These are phyloP conservation scores for Catharus fuscescens DNA, from an alignment of 2,113 vertebrate genomes.

Conservation along the genomic window DNA sequence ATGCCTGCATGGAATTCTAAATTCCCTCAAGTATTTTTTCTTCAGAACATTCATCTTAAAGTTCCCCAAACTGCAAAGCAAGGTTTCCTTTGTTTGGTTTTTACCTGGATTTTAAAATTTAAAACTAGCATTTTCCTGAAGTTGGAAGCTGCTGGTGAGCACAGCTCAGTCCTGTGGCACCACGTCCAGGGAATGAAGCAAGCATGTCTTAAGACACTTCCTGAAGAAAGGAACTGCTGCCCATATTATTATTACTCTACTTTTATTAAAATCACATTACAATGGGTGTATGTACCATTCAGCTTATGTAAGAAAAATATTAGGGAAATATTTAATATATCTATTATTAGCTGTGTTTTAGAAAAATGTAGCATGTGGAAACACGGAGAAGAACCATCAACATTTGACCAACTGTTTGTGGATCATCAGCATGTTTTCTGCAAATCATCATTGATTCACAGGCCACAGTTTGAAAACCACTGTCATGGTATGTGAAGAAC, in stretches of 20 bases:
- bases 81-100: not conserved
- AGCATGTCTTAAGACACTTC: not conserved
- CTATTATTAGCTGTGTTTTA: constrained; percentile 26
- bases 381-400: not conserved
- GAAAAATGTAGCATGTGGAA: not conserved
- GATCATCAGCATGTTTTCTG: not conserved
- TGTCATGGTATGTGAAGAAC: not conserved
- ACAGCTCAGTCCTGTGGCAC: not conserved
- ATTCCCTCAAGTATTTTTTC: not conserved
- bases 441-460: not conserved
- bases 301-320: not conserved
- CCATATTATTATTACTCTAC: not conserved
- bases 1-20: not conserved
- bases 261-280: not conserved
- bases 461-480: not conserved
- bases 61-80: not conserved
- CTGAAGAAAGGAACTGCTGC: not conserved
- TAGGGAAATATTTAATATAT: not conserved
- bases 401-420: not conserved
- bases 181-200: not conserved
- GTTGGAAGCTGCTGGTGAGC: not conserved
- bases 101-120: not conserved
- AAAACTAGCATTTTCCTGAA: not conserved
- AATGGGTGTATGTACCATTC: not conserved
- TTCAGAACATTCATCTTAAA: not conserved